Evolutionary conservation across 2,797 vertebrate species (phyloP), one percentile per base, ranked within the genome.

Genomic region (Aulostomus chinensis): DNA sequence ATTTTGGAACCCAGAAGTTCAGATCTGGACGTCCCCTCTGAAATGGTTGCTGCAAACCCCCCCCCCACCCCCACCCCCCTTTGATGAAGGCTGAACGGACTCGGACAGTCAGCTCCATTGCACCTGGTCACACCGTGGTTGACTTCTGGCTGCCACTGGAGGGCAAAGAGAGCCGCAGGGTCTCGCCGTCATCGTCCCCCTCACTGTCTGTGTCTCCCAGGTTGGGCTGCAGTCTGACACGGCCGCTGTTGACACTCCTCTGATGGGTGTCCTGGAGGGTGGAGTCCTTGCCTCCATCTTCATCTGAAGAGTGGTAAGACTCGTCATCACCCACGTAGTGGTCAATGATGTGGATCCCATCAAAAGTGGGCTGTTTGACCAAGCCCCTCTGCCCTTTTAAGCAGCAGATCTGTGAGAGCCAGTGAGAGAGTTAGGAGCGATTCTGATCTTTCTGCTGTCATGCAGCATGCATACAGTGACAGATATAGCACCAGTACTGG

Each of bases 331-430:
- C 92, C 45, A 83, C 86, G 50, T 96, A 95, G 89, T 99, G 96
- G 85, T 90, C 97, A 84, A 98, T 92, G 25, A 99, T 94, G 86
- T 98, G 96, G 88, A 99, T 95, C 69, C 95, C 92, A 64, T 99
- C 97, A 95, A 96, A 98, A 83, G 86, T 83, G 86, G 89, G 80
- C 72, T 88, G 93, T 86, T 65, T 70, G 86, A 85, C 74, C 85
- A 93, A 81, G 57, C 59, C 77, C 87, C 84, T 94, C 91, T 91
- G 92, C 55, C 93, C 92, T 91, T 94, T 95, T 74, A 98, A 87
- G 81, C 93, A 97, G 81, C 88, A 91, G 69, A 98, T 90, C 97
- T 99, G 93, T 81, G 54, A 69, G 78, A 74, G 30, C 0, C 29
- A 35, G 14, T 17, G 4, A 18, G 1, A 17, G 3, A 7, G 7